These are phyloP conservation scores for Xyrauchen texanus DNA, from an alignment of 2,113 vertebrate species.

Conservation along the genomic window DNA sequence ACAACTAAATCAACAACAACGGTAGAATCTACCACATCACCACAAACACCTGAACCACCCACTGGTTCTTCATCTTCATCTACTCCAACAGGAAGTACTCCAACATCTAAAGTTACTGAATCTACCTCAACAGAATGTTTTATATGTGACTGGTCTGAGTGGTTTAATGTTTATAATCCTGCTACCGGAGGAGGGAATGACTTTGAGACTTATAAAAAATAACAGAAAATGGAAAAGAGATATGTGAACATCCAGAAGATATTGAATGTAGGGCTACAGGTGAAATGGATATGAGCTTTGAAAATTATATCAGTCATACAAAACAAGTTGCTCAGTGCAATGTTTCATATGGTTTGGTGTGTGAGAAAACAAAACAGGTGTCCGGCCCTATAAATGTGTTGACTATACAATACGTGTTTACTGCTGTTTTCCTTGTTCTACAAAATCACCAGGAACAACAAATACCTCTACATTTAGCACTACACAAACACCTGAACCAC, in stretches of 20 bases:
- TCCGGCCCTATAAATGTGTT: slow-evolving; percentile 31
- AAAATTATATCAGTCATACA: neutral
- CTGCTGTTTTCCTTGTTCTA: slow-evolving; percentile 47
- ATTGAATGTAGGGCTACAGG: slow-evolving; percentile 47
- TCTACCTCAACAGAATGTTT: neutral
- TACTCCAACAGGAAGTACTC: neutral
- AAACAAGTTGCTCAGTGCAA: slow-evolving; percentile 51
- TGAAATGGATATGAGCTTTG: neutral
- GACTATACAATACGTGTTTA: slow-evolving; percentile 53
- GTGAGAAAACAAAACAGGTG: slow-evolving; percentile 38
- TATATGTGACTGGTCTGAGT: slow-evolving; percentile 52
- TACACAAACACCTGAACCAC: neutral
- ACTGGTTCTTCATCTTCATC: neutral
- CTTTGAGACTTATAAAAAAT: slow-evolving; percentile 59
- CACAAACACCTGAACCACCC: neutral
- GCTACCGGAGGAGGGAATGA: neutral
- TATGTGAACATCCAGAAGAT: slow-evolving; percentile 50
- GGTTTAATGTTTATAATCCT: no score
- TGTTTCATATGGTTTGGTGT: slow-evolving; percentile 55
- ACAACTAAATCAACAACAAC: no score
- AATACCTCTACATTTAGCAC: no score
- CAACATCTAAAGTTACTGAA: neutral
- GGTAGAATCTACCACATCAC: neutral
- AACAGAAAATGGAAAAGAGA: neutral
- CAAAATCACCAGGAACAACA: neutral